Percentiles rank a stretch among this genome's conserved stretches.
Conservation (phyloP, 64 coral and sea anemone genomes). For the Stichodactyla mertensii region DNA sequence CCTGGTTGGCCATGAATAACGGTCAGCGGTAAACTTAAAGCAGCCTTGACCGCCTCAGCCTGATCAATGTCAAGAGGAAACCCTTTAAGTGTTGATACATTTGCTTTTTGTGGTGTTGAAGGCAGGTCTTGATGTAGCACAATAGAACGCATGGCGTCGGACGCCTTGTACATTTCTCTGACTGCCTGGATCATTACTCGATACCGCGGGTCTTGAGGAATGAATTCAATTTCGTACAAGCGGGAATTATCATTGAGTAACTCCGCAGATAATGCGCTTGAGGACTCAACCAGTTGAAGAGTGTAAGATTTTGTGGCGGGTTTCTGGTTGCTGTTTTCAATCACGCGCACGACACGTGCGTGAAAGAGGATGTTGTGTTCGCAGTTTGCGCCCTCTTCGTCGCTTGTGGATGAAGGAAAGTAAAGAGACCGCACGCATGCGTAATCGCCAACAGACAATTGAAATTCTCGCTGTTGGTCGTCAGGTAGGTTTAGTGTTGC, state of each 20-base stretch:
- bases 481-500: not conserved
- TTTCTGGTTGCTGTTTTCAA: not conserved
- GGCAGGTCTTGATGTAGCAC: constrained; percentile 33
- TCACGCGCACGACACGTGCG: not conserved
- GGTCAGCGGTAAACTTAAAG: constrained; percentile 44
- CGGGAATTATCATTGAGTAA: not conserved
- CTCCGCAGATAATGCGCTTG: constrained; percentile 3
- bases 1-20: constrained; percentile 64
- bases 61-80: constrained; percentile 42
- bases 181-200: constrained; percentile 37
- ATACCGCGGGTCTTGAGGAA: constrained; percentile 15
- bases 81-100: not conserved
- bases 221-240: constrained; percentile 33
- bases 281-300: not conserved
- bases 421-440: not conserved
- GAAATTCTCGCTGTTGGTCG: not conserved
- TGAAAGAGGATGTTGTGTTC: not conserved
- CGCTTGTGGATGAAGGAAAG: not conserved
- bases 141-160: constrained; percentile 44
- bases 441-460: not conserved
- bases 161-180: not conserved
- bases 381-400: not conserved
- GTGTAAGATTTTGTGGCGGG: not conserved
- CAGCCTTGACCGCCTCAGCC: constrained; percentile 38
- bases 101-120: not conserved